phyloP scores from a whole-genome alignment of 2,888 invertebrate genomes.

The Scaeva pyrastri region DNA sequence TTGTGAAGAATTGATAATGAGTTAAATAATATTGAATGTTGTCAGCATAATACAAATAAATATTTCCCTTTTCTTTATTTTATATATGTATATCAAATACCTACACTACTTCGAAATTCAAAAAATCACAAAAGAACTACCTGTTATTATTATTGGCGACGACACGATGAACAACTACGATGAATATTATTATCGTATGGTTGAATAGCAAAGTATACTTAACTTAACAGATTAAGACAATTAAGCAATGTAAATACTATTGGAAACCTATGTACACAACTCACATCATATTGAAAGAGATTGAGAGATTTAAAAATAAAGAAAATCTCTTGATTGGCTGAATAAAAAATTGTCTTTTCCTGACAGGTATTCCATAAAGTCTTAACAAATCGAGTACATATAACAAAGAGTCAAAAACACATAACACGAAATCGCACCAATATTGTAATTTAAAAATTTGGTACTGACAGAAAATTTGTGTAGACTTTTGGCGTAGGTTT shows the following conservation, averaged over 20 bases:
- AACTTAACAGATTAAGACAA: not conserved
- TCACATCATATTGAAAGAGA: not conserved
- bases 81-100: slow-evolving; percentile 29
- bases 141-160: slow-evolving; percentile 68
- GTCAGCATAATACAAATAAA: slow-evolving; percentile 55
- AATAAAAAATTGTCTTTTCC: slow-evolving; percentile 19
- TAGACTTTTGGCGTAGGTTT: slow-evolving; percentile 31
- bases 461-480: slow-evolving; percentile 15
- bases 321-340: slow-evolving; percentile 31
- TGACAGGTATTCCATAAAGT: slow-evolving; percentile 52
- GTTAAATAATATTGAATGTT: slow-evolving; percentile 68
- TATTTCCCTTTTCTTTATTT: slow-evolving; percentile 49
- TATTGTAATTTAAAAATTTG: slow-evolving; percentile 46
- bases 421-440: slow-evolving; percentile 26
- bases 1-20: slow-evolving; percentile 54
- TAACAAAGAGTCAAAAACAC: slow-evolving; percentile 5
- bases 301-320: not conserved
- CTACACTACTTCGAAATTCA: slow-evolving; percentile 32
- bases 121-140: slow-evolving; percentile 54
- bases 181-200: slow-evolving; percentile 68
- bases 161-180: slow-evolving; percentile 64
- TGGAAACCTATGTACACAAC: slow-evolving; percentile 39
- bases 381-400: slow-evolving; percentile 37
- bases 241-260: not conserved
- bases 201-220: slow-evolving; percentile 43